phyloP scores from a whole-genome alignment of 2,888 invertebrate genomes.

The Agrotis segetum region DNA sequence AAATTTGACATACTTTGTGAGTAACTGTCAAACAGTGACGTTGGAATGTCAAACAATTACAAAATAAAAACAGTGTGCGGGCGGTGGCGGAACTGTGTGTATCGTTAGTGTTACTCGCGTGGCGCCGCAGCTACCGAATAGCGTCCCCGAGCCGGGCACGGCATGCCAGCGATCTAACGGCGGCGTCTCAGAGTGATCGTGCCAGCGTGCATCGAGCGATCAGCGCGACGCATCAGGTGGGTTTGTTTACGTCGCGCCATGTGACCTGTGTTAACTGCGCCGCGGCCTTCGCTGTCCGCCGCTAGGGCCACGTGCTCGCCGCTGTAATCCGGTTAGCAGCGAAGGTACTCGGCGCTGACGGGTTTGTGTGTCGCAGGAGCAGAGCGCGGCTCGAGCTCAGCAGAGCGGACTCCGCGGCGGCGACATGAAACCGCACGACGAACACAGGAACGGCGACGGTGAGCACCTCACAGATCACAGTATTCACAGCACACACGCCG shows the following conservation, averaged over 20 bases:
- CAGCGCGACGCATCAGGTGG: slow-evolving; percentile 73
- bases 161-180: slow-evolving; percentile 49
- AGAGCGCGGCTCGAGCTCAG: slow-evolving; percentile 38
- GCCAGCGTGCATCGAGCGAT: slow-evolving; percentile 37
- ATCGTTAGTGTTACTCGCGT: slow-evolving; percentile 45
- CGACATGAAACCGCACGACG: slow-evolving; percentile 80
- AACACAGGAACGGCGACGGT: slow-evolving; percentile 83
- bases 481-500: slow-evolving; percentile 2
- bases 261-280: slow-evolving; percentile 72
- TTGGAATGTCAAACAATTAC: slow-evolving; percentile 57
- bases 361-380: slow-evolving; percentile 56
- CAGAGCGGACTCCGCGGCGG: slow-evolving; percentile 28
- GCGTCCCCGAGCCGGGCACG: slow-evolving; percentile 42
- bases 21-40: slow-evolving; percentile 53
- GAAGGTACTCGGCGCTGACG: slow-evolving; percentile 49
- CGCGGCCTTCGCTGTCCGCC: slow-evolving; percentile 64
- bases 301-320: slow-evolving; percentile 67
- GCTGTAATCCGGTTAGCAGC: slow-evolving; percentile 72
- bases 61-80: slow-evolving; percentile 72
- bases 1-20: slow-evolving; percentile 25
- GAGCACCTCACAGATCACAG: slow-evolving; percentile 57
- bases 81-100: slow-evolving; percentile 59
- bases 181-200: slow-evolving; percentile 25
- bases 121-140: slow-evolving; percentile 33
- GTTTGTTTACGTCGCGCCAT: slow-evolving; percentile 78